A percentile compares a stretch with the other conserved stretches of the same genome.
Evolutionary conservation across 2,888 invertebrate genomes (phyloP).

Genomic region (Eristalinus aeneus): DNA sequence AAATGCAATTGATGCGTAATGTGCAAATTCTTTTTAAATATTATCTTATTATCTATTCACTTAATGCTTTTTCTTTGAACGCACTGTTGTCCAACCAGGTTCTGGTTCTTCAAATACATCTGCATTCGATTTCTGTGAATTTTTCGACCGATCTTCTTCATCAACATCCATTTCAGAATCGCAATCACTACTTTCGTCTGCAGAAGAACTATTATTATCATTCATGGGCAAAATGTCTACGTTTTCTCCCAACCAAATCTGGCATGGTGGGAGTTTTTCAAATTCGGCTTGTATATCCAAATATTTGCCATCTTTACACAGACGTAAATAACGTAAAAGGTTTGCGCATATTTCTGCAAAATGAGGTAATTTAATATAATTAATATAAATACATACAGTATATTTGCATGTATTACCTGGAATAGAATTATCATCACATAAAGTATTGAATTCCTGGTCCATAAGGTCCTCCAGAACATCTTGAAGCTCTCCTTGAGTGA

Average conservation of each 20-base stretch:
- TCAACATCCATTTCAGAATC: constrained; percentile 77
- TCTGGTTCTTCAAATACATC: constrained; percentile 80
- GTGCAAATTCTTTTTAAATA: not conserved
- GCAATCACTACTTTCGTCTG: constrained; percentile 73
- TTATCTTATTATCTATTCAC: not conserved
- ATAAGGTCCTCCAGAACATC: constrained; percentile 86
- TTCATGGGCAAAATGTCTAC: constrained; percentile 79
- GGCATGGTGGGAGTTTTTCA: constrained; percentile 83
- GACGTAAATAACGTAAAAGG: constrained; percentile 82
- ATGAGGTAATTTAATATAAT: not conserved
- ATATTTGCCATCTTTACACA: constrained; percentile 83
- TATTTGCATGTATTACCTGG: constrained; percentile 80
- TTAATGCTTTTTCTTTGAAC: constrained; percentile 81
- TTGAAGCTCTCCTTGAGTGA: constrained; percentile 83
- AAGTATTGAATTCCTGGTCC: constrained; percentile 88
- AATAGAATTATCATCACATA: constrained; percentile 87
- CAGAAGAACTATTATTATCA: constrained; percentile 80
- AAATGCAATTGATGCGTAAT: no score
- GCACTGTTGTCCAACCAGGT: constrained; percentile 86
- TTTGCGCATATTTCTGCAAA: constrained; percentile 83
- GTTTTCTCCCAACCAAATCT: constrained; percentile 83
- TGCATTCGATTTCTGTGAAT: constrained; percentile 43
- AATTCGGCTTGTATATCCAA: constrained; percentile 83
- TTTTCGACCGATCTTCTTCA: constrained; percentile 74
- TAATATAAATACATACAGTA: not conserved